Percentiles rank a stretch among this genome's conserved stretches.
These are phyloP conservation scores for Ianthella basta DNA, from an alignment of 37 sponge, comb jelly and placozoan species.

Conservation along the genomic window DNA sequence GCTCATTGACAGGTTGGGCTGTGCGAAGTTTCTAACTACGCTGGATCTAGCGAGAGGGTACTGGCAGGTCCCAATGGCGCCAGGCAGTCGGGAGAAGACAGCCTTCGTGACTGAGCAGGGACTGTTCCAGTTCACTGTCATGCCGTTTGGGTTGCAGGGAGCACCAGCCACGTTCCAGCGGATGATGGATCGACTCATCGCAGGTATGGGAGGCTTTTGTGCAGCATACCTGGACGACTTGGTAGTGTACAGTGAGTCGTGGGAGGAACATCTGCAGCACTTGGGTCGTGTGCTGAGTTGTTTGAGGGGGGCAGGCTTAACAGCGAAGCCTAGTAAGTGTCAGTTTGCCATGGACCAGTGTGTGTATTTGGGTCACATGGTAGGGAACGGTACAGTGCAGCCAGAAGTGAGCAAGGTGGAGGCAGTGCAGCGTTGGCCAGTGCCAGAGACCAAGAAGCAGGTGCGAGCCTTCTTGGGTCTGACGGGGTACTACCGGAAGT, in stretches of 20 bases:
- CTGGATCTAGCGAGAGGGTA: slow-evolving; percentile 57
- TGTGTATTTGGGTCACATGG: slow-evolving; percentile 62
- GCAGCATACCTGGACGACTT: slow-evolving; percentile 66
- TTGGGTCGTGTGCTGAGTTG: slow-evolving; percentile 24
- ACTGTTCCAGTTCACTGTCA: slow-evolving; percentile 58
- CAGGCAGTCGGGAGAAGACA: slow-evolving; percentile 28
- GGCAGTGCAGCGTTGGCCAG: slow-evolving; percentile 27
- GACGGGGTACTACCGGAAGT: slow-evolving; percentile 53
- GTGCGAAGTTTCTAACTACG: slow-evolving; percentile 44
- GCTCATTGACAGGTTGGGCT: slow-evolving; percentile 53
- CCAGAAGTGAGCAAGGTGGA: slow-evolving; percentile 52
- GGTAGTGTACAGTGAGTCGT: slow-evolving; percentile 36
- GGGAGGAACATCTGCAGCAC: slow-evolving; percentile 55
- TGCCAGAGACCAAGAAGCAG: slow-evolving; percentile 42
- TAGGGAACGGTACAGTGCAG: slow-evolving; percentile 39
- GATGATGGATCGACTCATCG: slow-evolving; percentile 61
- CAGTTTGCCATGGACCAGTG: slow-evolving; percentile 47
- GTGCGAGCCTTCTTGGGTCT: slow-evolving; percentile 51
- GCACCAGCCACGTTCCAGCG: slow-evolving; percentile 74
- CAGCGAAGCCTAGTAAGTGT: slow-evolving; percentile 54
- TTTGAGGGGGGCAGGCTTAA: slow-evolving; percentile 45
- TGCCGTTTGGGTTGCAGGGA: slow-evolving; percentile 75
- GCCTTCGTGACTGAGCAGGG: slow-evolving; percentile 65
- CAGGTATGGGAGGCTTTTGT: slow-evolving; percentile 22
- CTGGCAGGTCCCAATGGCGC: slow-evolving; percentile 56